A percentile compares a stretch with the other conserved stretches of the same genome.
These are phyloP conservation scores for Mus spicilegus DNA, from an alignment of 2,113 vertebrate species.

Conservation along the genomic window DNA sequence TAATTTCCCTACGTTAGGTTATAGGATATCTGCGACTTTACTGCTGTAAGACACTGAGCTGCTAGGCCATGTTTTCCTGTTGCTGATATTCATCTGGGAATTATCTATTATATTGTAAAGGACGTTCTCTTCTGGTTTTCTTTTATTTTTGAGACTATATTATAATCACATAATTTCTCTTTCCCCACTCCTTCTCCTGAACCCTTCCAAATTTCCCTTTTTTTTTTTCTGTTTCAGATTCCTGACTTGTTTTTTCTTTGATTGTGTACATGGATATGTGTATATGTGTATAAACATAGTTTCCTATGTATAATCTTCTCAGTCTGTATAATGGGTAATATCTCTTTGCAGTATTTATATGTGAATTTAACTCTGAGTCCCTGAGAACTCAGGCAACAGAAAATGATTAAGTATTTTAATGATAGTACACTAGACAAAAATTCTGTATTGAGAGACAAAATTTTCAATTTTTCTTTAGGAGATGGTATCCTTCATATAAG, in stretches of 20 bases:
- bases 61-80: neutral
- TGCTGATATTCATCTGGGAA: neutral
- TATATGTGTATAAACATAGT: neutral
- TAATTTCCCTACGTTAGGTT: neutral
- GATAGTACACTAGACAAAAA: neutral
- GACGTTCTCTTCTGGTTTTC: neutral
- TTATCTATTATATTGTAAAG: neutral
- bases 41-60: neutral
- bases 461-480: neutral
- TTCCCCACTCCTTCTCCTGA: neutral
- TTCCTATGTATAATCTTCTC: neutral
- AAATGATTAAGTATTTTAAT: slow-evolving; percentile 7
- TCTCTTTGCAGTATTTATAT: neutral
- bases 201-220: neutral
- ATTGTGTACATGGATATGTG: neutral
- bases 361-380: neutral
- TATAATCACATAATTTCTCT: neutral
- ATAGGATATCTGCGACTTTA: neutral
- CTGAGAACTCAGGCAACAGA: neutral
- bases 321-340: neutral
- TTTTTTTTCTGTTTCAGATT: neutral
- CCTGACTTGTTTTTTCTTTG: neutral
- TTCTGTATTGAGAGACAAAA: neutral
- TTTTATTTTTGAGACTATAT: neutral
- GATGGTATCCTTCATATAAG: neutral